Percentiles rank a stretch among this genome's conserved stretches.
Conservation (phyloP, 2,888 invertebrate species). For the Octodonta nipae region DNA sequence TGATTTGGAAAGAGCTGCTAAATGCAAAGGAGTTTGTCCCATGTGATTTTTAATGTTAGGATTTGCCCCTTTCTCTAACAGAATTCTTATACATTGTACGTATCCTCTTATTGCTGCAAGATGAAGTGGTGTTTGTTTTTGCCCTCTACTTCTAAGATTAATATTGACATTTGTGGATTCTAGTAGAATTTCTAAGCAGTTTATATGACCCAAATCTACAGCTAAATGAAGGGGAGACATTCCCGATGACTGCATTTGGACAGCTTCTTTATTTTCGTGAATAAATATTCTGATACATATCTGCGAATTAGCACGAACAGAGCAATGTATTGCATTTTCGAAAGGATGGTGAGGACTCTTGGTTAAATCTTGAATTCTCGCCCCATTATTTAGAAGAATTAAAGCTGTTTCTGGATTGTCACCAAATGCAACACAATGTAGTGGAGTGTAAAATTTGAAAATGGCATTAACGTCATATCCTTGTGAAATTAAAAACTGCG, state of each 20-base stretch:
- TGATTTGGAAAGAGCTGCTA: slow-evolving; percentile 67
- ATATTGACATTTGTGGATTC: slow-evolving; percentile 58
- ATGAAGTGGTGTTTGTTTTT: slow-evolving; percentile 67
- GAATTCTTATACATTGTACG: slow-evolving; percentile 60
- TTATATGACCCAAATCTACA: slow-evolving; percentile 62
- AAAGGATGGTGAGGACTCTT: slow-evolving; percentile 47
- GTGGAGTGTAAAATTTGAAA: slow-evolving; percentile 61
- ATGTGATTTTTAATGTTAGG: slow-evolving; percentile 60
- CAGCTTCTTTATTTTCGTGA: slow-evolving; percentile 58
- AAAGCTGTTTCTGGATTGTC: slow-evolving; percentile 67
- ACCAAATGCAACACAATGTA: slow-evolving; percentile 82
- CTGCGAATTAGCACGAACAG: slow-evolving; percentile 67
- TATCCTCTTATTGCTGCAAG: slow-evolving; percentile 79
- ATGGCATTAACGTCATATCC: slow-evolving; percentile 56
- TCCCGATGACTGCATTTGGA: slow-evolving; percentile 62
- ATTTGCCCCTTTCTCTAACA: slow-evolving; percentile 62
- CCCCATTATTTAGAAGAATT: slow-evolving; percentile 58
- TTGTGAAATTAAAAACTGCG: slow-evolving; percentile 53
- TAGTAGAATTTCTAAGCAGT: slow-evolving; percentile 59
- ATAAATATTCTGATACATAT: slow-evolving; percentile 65
- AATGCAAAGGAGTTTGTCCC: slow-evolving; percentile 72
- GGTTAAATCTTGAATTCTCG: slow-evolving; percentile 50
- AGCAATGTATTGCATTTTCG: slow-evolving; percentile 70
- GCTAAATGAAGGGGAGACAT: slow-evolving; percentile 71
- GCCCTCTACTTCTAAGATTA: slow-evolving; percentile 55